A percentile compares a stretch with the other conserved stretches of the same genome.
phyloP scores from a whole-genome alignment of 2,797 vertebrate genomes.

The Taeniopygia guttata region DNA sequence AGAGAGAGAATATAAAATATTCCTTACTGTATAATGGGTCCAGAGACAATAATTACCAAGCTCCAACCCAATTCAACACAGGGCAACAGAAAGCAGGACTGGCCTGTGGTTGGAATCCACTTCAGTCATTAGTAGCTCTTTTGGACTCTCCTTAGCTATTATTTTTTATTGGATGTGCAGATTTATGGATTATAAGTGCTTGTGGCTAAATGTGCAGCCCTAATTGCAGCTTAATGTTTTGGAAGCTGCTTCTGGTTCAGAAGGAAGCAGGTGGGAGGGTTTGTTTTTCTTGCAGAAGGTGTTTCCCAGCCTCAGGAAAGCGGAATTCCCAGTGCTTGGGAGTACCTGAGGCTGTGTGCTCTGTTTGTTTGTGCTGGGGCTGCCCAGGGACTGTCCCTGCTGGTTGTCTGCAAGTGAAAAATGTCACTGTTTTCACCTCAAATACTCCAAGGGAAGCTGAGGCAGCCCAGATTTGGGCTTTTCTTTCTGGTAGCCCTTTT shows the following conservation, averaged over 20 bases:
- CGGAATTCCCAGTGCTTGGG: not conserved
- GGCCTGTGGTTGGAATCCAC: constrained; percentile 15
- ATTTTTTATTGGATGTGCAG: constrained; percentile 47
- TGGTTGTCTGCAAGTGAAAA: not conserved
- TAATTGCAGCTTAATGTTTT: constrained; percentile 40
- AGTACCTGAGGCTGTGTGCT: fast-evolving
- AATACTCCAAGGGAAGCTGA: not conserved
- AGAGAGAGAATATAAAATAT: not conserved
- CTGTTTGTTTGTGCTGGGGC: fast-evolving
- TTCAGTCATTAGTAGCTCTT: constrained; percentile 28
- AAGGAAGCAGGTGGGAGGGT: not conserved
- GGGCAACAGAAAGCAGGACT: not conserved
- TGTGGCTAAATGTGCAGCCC: constrained; percentile 18
- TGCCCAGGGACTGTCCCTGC: not conserved
- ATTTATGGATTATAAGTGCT: constrained; percentile 25
- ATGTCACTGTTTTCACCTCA: not conserved
- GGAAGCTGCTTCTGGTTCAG: constrained; percentile 8
- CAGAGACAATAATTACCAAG: constrained; percentile 16
- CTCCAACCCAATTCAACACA: not conserved
- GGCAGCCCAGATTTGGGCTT: not conserved
- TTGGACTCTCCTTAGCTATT: not conserved
- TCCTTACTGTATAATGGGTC: not conserved
- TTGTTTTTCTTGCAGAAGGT: not conserved
- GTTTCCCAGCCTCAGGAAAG: not conserved
- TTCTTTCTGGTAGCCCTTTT: not conserved